Base-by-base conservation (phyloP, 2,113 vertebrate species). In the Nothoprocta perdicaria region DNA sequence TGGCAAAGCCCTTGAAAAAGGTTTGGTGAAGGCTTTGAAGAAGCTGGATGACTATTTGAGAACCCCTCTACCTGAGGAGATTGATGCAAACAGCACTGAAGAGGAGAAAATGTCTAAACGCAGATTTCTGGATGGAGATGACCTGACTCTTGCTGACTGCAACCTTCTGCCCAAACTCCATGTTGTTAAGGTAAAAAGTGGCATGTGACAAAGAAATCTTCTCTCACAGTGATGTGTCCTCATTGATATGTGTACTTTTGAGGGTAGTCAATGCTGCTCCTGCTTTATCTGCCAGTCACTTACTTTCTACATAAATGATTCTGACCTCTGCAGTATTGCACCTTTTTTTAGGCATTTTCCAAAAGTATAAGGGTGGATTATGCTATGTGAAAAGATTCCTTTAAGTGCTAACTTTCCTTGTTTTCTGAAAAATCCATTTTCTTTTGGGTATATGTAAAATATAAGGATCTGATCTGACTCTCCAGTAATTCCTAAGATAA, bases 81-180 rank as follows among this genome's bases (percentile, higher is more conserved):
- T 99, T 1, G 98, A 99, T 24, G 97, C 98, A 40, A 78, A 98
- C 97, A 98, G 97, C 79, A 94, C 93, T 9, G 98, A 99, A 14
- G 98, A 98, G 43, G 98, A 98, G 89, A 99, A 98, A 80, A 91
- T 92, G 26, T 99, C 99, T 48, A 98, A 79, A 82, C 98, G 99
- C 87, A 96, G 96, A 95, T 99, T 99, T 97, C 97, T 99, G 85
- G 99, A 99, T 24, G 99, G 99, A 38, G 98, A 99, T 6, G 98
- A 99, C 69, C 96, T 99, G 84, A 99, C 99, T 0, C 98, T 99
- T 52, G 99, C 99, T 5, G 99, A 99, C 97, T 99, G 99, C 96
- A 99, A 99, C 94, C 98, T 99, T 85, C 97, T 99, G 94, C 99
- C 99, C 75, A 99, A 99, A 95, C 98, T 99, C 67, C 99, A 99